These are phyloP conservation scores for Garra rufa DNA, from an alignment of 2,113 vertebrate genomes.

Conservation along the genomic window DNA sequence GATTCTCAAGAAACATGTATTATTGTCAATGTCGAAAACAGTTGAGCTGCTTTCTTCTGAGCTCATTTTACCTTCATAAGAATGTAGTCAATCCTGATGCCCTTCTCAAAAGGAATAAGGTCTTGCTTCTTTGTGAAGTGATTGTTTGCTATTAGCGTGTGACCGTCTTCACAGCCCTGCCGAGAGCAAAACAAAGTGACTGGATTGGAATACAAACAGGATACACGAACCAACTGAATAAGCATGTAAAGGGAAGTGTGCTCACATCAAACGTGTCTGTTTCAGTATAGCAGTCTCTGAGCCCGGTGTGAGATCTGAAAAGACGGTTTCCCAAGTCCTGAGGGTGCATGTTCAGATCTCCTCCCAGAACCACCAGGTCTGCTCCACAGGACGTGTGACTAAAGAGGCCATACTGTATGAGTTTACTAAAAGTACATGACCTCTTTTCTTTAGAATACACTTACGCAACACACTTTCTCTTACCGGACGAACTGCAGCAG, in stretches of 20 bases:
- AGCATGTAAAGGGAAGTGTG: not conserved
- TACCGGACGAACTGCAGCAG: constrained; percentile 86
- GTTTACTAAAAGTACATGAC: not conserved
- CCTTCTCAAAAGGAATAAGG: constrained; percentile 75
- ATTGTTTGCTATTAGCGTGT: constrained; percentile 79
- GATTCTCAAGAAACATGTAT: too few relatives aligned
- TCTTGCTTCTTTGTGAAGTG: constrained; percentile 76
- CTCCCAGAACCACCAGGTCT: constrained; percentile 79
- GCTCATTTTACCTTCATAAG: constrained; percentile 75
- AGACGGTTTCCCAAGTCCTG: constrained; percentile 80
- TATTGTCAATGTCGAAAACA: too few relatives aligned
- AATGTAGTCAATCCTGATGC: constrained; percentile 85
- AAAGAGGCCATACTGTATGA: not conserved
- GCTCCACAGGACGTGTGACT: constrained; percentile 82
- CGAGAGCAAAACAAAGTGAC: not conserved
- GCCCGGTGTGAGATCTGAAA: constrained; percentile 73
- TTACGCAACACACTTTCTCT: constrained; percentile 48
- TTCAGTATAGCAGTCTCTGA: constrained; percentile 77
- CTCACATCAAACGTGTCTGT: constrained; percentile 76
- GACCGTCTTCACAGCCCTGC: constrained; percentile 80
- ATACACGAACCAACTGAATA: not conserved
- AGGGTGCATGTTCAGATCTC: constrained; percentile 85
- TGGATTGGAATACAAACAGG: too few relatives aligned
- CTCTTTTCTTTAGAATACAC: not conserved
- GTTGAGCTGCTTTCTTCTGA: not conserved